Evolutionary conservation across 2,113 vertebrate genomes (phyloP).

Genomic region (Brachyhypopomus occidentalis): DNA sequence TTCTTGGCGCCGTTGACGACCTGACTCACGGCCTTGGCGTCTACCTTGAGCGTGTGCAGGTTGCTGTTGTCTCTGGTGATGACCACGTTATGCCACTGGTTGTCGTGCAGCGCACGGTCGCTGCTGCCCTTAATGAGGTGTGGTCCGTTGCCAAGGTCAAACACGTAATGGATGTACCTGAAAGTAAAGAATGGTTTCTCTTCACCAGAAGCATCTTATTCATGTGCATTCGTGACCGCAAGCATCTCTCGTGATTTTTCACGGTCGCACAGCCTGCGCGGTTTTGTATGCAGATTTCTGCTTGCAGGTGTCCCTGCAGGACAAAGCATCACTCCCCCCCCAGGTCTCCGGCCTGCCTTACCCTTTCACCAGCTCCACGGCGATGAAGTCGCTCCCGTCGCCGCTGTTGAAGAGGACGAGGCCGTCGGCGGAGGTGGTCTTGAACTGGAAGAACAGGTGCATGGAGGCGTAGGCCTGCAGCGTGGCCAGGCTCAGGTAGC

Average conservation of each 20-base stretch:
- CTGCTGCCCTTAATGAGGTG: constrained; percentile 98
- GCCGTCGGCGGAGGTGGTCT: constrained; percentile 94
- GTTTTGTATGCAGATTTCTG: not conserved
- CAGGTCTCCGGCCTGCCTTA: constrained; percentile 54
- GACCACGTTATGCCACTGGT: constrained; percentile 98
- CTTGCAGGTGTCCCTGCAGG: not conserved
- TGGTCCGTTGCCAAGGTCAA: constrained; percentile 96
- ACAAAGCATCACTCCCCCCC: too few species aligned
- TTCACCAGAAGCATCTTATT: not conserved
- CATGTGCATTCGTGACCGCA: not conserved
- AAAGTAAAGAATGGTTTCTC: not conserved
- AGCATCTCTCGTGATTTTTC: not conserved
- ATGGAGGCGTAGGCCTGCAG: constrained; percentile 97
- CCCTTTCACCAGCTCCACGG: constrained; percentile 97
- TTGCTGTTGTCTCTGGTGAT: constrained; percentile 97
- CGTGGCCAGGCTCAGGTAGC: constrained; percentile 94
- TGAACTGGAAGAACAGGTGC: constrained; percentile 99
- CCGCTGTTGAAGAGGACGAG: constrained; percentile 97
- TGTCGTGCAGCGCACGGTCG: constrained; percentile 90
- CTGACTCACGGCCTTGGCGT: constrained; percentile 89
- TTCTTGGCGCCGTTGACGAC: constrained; percentile 98
- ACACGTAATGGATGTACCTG: constrained; percentile 98
- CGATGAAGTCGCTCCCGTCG: constrained; percentile 89
- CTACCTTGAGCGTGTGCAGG: constrained; percentile 94
- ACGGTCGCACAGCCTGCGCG: not conserved